These are phyloP conservation scores for Sinhomidia bicolor DNA, from an alignment of 2,888 invertebrate species.

Conservation along the genomic window DNA sequence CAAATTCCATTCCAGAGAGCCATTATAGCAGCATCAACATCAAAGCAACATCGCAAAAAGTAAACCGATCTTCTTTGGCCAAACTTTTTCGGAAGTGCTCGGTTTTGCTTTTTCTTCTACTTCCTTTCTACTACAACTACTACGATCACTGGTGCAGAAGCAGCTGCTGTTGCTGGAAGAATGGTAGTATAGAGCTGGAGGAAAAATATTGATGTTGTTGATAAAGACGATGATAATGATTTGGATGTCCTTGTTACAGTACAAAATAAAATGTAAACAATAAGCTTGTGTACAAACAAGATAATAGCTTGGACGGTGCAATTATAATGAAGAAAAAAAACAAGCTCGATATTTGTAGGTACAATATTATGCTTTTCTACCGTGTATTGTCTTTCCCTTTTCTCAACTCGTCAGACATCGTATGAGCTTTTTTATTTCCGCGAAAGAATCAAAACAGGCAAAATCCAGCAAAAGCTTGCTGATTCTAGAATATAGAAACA, in stretches of 20 bases:
- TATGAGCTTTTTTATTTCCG: neutral
- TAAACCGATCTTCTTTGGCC: slow-evolving; percentile 52
- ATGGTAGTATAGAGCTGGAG: neutral
- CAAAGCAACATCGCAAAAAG: slow-evolving; percentile 49
- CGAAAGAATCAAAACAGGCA: neutral
- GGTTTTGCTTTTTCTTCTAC: slow-evolving; percentile 45
- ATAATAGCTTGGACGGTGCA: neutral
- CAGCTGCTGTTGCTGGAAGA: slow-evolving; percentile 12
- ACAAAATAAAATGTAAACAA: slow-evolving; percentile 10
- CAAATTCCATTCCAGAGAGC: slow-evolving; percentile 37
- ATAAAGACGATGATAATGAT: slow-evolving; percentile 42
- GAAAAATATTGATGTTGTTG: slow-evolving; percentile 52
- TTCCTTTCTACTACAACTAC: neutral
- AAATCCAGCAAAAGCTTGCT: slow-evolving; percentile 1
- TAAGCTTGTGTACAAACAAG: neutral
- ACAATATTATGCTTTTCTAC: neutral
- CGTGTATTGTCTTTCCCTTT: neutral
- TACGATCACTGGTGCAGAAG: neutral
- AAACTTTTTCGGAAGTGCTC: slow-evolving; percentile 66
- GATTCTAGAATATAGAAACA: slow-evolving; percentile 14
- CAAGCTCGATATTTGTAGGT: neutral
- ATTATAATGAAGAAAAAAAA: neutral
- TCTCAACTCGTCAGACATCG: neutral
- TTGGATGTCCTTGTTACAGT: slow-evolving; percentile 26
- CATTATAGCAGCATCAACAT: slow-evolving; percentile 14